These are phyloP conservation scores for Mamestra brassicae DNA, from an alignment of 2,888 invertebrate species.

Conservation along the genomic window DNA sequence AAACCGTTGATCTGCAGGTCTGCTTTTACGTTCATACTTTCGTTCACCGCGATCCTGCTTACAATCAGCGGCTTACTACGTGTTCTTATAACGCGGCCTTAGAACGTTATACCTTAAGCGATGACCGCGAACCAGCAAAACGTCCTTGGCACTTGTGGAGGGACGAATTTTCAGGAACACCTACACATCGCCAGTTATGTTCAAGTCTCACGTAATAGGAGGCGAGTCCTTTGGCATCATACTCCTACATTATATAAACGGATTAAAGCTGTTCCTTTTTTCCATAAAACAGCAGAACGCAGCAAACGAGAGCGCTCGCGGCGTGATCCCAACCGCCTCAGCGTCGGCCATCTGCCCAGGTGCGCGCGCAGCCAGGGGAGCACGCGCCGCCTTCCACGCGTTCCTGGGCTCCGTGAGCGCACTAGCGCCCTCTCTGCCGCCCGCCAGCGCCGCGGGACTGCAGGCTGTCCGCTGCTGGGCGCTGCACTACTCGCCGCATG, in stretches of 20 bases:
- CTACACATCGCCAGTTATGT: no score
- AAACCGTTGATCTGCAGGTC: no score
- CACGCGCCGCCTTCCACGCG: slow-evolving; percentile 94
- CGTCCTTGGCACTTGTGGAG: no score
- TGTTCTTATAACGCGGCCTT: no score
- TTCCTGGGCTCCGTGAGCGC: slow-evolving; percentile 98
- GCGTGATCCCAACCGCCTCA: slow-evolving; percentile 74
- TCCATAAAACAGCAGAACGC: slow-evolving; percentile 62
- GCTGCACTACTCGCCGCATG: slow-evolving; percentile 96
- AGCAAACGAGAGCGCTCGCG: slow-evolving; percentile 70
- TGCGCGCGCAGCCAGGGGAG: slow-evolving; percentile 79
- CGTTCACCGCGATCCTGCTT: background rate
- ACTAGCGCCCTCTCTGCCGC: slow-evolving; percentile 96
- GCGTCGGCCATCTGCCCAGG: slow-evolving; percentile 85
- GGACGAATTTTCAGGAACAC: no score
- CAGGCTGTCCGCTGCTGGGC: slow-evolving; percentile 99
- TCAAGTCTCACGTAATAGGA: no score
- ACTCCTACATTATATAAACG: no score
- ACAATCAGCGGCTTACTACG: no score
- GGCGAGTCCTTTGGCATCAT: no score
- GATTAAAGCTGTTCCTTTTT: background rate
- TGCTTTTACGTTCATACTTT: background rate
- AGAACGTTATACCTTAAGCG: no score
- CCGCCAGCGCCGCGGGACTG: slow-evolving; percentile 96
- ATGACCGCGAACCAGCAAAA: no score